Evolutionary conservation across 2,888 invertebrate genomes (phyloP).

Genomic region (Euphydryas editha): DNA sequence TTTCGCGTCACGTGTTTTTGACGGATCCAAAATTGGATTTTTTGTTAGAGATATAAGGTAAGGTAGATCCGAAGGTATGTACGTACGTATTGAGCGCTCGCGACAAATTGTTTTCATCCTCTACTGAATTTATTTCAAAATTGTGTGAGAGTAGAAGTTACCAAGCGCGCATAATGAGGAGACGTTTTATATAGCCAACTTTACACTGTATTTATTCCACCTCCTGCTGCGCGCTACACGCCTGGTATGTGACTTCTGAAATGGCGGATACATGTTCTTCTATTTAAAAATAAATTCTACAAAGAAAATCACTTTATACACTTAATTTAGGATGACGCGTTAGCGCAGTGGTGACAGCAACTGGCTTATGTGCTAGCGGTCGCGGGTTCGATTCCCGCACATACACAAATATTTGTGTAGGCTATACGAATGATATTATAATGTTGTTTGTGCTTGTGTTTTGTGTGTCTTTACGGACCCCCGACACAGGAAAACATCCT

Average conservation of each 20-base stretch:
- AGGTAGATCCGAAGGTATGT: conserved; percentile 27
- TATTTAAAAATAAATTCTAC: conserved; percentile 15
- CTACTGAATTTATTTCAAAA: conserved; percentile 38
- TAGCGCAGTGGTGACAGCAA: too few relatives aligned
- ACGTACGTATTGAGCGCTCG: conserved; percentile 5
- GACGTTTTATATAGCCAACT: conserved; percentile 54
- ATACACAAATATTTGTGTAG: too few relatives aligned
- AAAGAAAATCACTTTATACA: conserved; percentile 5
- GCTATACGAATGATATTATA: too few relatives aligned
- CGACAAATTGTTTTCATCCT: conserved; percentile 41
- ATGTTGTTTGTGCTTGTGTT: too few relatives aligned
- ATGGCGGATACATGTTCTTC: conserved; percentile 53
- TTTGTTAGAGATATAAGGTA: conserved; percentile 56
- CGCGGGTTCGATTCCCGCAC: too few relatives aligned
- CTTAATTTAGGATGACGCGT: background rate
- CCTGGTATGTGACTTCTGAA: conserved; percentile 66
- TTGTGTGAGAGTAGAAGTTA: conserved; percentile 50
- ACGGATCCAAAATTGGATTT: conserved; percentile 80
- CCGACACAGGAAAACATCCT: too few relatives aligned
- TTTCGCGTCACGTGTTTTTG: conserved; percentile 76
- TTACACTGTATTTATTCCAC: conserved; percentile 38
- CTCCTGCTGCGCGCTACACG: conserved; percentile 65
- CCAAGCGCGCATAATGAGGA: conserved; percentile 65
- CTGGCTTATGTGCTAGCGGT: too few relatives aligned
- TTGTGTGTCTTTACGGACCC: too few relatives aligned